These are phyloP conservation scores for Idris sp. DNA, from an alignment of 1,140 invertebrate genomes.

Conservation along the genomic window DNA sequence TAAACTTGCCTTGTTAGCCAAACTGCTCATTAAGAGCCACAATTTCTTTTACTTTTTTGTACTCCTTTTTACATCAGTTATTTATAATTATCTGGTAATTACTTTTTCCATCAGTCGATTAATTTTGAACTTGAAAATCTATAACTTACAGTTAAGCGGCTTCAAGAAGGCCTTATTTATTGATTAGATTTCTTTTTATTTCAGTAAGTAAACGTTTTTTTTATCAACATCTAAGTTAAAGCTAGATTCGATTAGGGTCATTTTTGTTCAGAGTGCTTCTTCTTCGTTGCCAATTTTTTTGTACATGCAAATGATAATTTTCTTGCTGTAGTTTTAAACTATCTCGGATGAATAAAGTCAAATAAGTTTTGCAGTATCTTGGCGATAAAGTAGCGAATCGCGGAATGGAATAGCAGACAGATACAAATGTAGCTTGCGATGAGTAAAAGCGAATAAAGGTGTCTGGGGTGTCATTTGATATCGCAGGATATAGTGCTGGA, in stretches of 20 bases:
- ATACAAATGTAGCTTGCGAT: slow-evolving; percentile 69
- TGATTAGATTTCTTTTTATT: too few relatives aligned
- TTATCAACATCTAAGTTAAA: too few relatives aligned
- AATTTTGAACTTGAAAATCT: slow-evolving; percentile 26
- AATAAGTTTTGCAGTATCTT: slow-evolving; percentile 46
- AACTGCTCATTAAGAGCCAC: slow-evolving; percentile 37
- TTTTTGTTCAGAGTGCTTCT: too few relatives aligned
- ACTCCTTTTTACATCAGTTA: slow-evolving; percentile 13
- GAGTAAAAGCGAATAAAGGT: slow-evolving; percentile 66
- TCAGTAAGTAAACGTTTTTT: too few relatives aligned
- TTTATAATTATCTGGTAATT: slow-evolving; percentile 19
- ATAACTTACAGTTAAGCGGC: slow-evolving; percentile 30
- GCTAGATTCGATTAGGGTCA: too few relatives aligned
- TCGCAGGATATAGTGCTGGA: slow-evolving; percentile 50
- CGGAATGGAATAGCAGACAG: slow-evolving; percentile 63
- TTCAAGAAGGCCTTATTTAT: too few relatives aligned
- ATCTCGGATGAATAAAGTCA: slow-evolving; percentile 60
- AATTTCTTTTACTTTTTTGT: slow-evolving; percentile 18
- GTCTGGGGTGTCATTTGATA: slow-evolving; percentile 73
- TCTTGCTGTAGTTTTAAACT: slow-evolving; percentile 29
- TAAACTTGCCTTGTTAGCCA: slow-evolving; percentile 48
- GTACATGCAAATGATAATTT: slow-evolving; percentile 59
- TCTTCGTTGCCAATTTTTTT: slow-evolving; percentile 54
- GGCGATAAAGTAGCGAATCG: slow-evolving; percentile 52
- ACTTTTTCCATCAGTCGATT: slow-evolving; percentile 11